phyloP scores from a whole-genome alignment of 2,113 vertebrate genomes.

The Halcyon malimbica region DNA sequence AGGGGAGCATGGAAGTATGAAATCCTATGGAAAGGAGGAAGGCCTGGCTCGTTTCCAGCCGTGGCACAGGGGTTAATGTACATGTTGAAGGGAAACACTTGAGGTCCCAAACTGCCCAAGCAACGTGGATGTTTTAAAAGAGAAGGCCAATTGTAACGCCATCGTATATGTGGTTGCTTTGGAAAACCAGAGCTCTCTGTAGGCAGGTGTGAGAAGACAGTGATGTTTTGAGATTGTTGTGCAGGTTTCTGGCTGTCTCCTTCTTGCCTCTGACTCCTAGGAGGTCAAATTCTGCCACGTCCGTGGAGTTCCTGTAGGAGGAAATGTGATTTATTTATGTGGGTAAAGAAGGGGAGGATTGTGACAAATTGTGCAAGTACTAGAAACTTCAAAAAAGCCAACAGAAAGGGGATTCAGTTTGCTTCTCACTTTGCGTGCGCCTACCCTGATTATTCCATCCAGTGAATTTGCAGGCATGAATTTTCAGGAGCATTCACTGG shows the following conservation, averaged over 20 bases:
- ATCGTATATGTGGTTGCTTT: background rate
- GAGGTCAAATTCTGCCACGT: background rate
- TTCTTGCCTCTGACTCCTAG: background rate
- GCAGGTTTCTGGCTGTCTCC: background rate
- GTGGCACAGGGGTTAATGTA: fast-evolving
- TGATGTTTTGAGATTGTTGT: background rate
- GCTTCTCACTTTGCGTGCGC: background rate
- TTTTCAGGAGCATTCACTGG: background rate
- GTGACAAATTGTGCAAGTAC: background rate
- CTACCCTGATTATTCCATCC: background rate
- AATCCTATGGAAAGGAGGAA: background rate
- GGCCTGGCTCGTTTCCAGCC: background rate
- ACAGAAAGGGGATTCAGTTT: background rate
- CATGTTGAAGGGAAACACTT: fast-evolving
- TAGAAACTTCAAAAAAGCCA: background rate
- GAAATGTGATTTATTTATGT: background rate
- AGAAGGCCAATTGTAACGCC: background rate
- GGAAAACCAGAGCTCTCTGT: background rate
- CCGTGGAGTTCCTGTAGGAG: background rate
- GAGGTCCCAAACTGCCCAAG: background rate
- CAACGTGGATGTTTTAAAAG: fast-evolving
- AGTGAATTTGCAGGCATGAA: background rate
- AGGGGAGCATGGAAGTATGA: background rate
- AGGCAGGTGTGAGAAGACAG: background rate
- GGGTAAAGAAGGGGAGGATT: background rate